Evolutionary conservation across 1,140 invertebrate genomes (phyloP).

Genomic region (Orius insidiosus): DNA sequence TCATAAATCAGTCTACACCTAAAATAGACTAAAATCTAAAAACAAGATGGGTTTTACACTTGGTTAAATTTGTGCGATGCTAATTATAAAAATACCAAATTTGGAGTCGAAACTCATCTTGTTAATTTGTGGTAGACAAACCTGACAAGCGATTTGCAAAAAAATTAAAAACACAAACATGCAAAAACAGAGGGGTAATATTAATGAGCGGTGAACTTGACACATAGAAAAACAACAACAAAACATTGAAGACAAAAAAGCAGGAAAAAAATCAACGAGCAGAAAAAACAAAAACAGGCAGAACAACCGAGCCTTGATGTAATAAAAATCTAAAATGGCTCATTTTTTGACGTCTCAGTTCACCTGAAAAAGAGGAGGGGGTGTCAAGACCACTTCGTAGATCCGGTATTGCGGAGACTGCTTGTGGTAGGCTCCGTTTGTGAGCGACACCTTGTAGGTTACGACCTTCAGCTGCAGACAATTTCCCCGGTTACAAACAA

Average conservation of each 20-base stretch:
- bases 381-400: conserved; percentile 45
- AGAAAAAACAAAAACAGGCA: conserved; percentile 19
- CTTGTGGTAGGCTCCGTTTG: conserved; percentile 60
- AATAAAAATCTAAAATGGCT: too few species aligned
- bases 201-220: conserved; percentile 11
- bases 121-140: too few species aligned
- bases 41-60: too few species aligned
- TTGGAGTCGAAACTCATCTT: too few species aligned
- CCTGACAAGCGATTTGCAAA: background rate
- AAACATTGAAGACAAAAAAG: conserved; percentile 20
- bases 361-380: conserved; percentile 40
- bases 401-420: conserved; percentile 62
- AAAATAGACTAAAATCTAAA: too few species aligned
- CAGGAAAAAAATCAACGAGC: too few species aligned
- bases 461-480: conserved; percentile 25
- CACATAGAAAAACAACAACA: conserved; percentile 12
- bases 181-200: conserved; percentile 12
- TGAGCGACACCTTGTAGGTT: conserved; percentile 71
- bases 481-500: conserved; percentile 1
- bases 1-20: too few species aligned
- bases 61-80: too few species aligned
- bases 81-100: too few species aligned
- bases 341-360: conserved; percentile 12
- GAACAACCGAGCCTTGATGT: conserved; percentile 13
- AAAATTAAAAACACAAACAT: conserved; percentile 10